These are phyloP conservation scores for Aplodontia rufa DNA, from an alignment of 2,113 vertebrate species.

Conservation along the genomic window DNA sequence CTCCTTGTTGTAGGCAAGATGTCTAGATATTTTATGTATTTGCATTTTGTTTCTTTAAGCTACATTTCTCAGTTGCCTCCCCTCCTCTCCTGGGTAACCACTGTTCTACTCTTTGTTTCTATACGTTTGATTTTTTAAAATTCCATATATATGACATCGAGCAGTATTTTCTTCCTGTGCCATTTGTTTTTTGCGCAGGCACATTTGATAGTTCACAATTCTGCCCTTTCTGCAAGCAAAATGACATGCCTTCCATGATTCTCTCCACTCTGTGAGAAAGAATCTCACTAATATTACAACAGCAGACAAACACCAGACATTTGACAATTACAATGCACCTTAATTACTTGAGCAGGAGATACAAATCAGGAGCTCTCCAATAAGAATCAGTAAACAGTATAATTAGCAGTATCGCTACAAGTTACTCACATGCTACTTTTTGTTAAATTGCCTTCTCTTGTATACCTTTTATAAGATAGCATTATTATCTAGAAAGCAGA, in stretches of 20 bases:
- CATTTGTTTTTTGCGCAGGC: not conserved
- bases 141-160: not conserved
- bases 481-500: not conserved
- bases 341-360: slow-evolving; percentile 10
- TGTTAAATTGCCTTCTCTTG: not conserved
- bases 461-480: not conserved
- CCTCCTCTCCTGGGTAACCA: no score
- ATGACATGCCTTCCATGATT: not conserved
- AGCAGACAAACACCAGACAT: not conserved
- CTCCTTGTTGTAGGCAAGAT: not conserved
- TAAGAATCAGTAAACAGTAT: not conserved
- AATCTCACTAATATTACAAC: not conserved
- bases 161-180: not conserved
- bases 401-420: not conserved
- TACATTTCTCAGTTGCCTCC: not conserved
- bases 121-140: not conserved
- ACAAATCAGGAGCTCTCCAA: not conserved
- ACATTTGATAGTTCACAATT: not conserved
- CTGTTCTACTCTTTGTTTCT: not conserved
- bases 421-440: not conserved
- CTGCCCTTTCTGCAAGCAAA: not conserved
- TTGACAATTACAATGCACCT: not conserved
- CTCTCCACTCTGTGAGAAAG: not conserved
- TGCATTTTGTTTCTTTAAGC: not conserved
- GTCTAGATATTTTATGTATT: not conserved